Percentiles rank a stretch among this genome's conserved stretches.
Conservation (phyloP, 2,888 invertebrate genomes). For the Lordiphosa fenestrarum region DNA sequence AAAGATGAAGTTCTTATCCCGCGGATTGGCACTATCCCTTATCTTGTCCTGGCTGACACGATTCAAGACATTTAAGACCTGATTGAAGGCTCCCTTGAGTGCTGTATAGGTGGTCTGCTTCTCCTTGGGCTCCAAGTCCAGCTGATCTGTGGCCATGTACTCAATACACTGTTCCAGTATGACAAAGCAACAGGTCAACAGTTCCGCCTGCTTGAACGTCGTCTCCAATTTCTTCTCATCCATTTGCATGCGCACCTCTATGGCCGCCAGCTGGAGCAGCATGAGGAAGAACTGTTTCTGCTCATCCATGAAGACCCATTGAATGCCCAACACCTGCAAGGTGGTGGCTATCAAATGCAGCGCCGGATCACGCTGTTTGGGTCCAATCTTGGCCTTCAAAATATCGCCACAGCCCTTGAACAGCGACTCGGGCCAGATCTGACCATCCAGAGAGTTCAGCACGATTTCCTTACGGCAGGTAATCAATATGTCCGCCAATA, state of each 20-base stretch:
- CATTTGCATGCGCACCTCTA: constrained; percentile 96
- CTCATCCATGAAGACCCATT: constrained; percentile 91
- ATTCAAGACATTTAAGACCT: constrained; percentile 87
- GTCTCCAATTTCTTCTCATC: constrained; percentile 92
- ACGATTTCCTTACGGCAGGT: constrained; percentile 87
- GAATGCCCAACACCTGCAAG: constrained; percentile 90
- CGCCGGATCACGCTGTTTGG: constrained; percentile 93
- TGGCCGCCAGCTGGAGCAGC: constrained; percentile 91
- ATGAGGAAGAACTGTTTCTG: constrained; percentile 91
- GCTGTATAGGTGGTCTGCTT: constrained; percentile 94
- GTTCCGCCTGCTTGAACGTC: constrained; percentile 87
- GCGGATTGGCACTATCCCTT: constrained; percentile 84
- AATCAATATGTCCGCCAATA: constrained; percentile 87
- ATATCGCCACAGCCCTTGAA: constrained; percentile 92
- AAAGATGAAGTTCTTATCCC: constrained; percentile 90
- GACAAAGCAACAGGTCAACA: constrained; percentile 91
- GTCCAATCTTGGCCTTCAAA: constrained; percentile 91
- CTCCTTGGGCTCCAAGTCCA: constrained; percentile 93
- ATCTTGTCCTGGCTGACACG: constrained; percentile 89
- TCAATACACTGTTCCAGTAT: constrained; percentile 90
- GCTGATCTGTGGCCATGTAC: constrained; percentile 89
- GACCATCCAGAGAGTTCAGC: constrained; percentile 84
- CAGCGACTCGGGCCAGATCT: constrained; percentile 90
- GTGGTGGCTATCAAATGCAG: constrained; percentile 90
- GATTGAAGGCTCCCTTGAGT: constrained; percentile 92